Conservation (phyloP, 23 tunicate species). For the Botrylloides violaceus region DNA sequence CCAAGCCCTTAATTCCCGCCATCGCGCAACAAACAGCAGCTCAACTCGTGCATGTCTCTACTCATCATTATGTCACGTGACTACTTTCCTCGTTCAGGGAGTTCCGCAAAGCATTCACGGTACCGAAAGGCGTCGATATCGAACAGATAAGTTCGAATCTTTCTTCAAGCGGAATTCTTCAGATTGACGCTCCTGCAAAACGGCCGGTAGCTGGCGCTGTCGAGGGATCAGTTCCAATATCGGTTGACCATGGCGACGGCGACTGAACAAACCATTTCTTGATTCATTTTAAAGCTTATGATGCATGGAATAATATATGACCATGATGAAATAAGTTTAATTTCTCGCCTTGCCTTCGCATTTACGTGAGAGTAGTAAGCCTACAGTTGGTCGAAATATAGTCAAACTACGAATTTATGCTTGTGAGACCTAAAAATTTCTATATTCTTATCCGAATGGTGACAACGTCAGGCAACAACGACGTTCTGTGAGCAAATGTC, state of each 20-base stretch:
- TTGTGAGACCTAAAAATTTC: too few relatives aligned
- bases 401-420: not conserved
- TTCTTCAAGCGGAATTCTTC: conserved; percentile 39
- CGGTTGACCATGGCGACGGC: conserved; percentile 12
- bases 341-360: not conserved
- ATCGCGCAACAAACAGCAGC: too few relatives aligned
- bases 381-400: not conserved
- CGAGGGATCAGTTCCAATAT: conserved; percentile 7
- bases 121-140: conserved; percentile 40
- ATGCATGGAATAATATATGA: too few relatives aligned
- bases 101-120: conserved; percentile 36
- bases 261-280: not conserved
- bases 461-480: too few relatives aligned
- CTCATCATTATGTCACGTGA: too few relatives aligned
- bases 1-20: too few relatives aligned
- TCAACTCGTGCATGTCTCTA: too few relatives aligned
- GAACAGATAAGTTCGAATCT: conserved; percentile 43
- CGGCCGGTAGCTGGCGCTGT: conserved; percentile 19
- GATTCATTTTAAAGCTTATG: too few relatives aligned
- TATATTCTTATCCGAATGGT: too few relatives aligned
- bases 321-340: too few relatives aligned
- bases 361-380: too few relatives aligned
- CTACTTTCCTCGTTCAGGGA: conserved; percentile 35
- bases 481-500: too few relatives aligned
- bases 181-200: conserved; percentile 39